These are phyloP conservation scores for Prenolepis imparis DNA, from an alignment of 2,888 invertebrate species.

Conservation along the genomic window DNA sequence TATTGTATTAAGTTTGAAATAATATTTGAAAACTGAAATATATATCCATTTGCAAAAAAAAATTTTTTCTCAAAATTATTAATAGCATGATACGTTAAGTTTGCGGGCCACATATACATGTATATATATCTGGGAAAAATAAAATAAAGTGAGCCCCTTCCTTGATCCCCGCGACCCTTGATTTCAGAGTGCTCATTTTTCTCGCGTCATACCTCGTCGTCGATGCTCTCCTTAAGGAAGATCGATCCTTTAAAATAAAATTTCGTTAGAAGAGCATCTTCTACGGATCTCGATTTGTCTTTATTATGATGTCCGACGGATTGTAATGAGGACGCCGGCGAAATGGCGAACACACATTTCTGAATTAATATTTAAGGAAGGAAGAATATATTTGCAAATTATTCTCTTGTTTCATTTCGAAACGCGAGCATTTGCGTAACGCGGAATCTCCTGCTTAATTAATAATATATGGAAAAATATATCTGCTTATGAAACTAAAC, in stretches of 20 bases:
- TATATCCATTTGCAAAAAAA: not conserved
- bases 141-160: slow-evolving; percentile 64
- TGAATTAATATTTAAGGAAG: slow-evolving; percentile 41
- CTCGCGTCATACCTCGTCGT: slow-evolving; percentile 63
- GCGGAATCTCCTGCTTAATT: slow-evolving; percentile 32
- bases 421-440: slow-evolving; percentile 11
- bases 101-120: slow-evolving; percentile 43
- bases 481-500: slow-evolving; percentile 17
- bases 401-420: slow-evolving; percentile 14
- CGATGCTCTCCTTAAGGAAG: slow-evolving; percentile 66
- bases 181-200: slow-evolving; percentile 70
- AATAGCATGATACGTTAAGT: slow-evolving; percentile 22
- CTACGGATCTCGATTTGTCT: slow-evolving; percentile 65
- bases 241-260: slow-evolving; percentile 64
- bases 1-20: not conserved
- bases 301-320: slow-evolving; percentile 52
- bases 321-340: slow-evolving; percentile 40
- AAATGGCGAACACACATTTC: slow-evolving; percentile 30
- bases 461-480: slow-evolving; percentile 26
- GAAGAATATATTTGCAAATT: slow-evolving; percentile 34
- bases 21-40: slow-evolving; percentile 6
- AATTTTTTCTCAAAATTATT: not conserved
- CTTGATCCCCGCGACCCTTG: slow-evolving; percentile 56
- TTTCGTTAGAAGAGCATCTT: slow-evolving; percentile 62
- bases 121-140: slow-evolving; percentile 39